phyloP scores from a whole-genome alignment of 2,797 vertebrate genomes.

The Gymnodraco acuticeps region DNA sequence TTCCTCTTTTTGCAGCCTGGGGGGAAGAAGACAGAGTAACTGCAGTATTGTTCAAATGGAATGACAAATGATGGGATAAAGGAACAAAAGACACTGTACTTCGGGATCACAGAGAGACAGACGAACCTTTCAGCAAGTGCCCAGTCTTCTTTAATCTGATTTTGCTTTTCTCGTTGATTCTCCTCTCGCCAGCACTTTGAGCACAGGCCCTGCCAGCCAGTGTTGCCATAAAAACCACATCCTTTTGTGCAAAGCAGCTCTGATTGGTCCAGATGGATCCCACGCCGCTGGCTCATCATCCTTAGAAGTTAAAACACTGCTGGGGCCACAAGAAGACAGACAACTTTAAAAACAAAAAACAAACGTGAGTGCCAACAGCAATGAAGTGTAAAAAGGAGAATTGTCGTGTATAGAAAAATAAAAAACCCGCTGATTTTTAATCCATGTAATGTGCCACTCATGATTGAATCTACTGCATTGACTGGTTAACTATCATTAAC shows the following conservation, averaged over 20 bases:
- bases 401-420: background rate
- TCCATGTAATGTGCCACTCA: background rate
- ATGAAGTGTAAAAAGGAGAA: background rate
- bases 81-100: background rate
- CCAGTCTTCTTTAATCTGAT: slow-evolving; percentile 96
- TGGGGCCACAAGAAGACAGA: background rate
- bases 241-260: slow-evolving; percentile 96
- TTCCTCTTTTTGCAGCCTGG: slow-evolving; percentile 94
- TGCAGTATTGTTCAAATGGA: background rate
- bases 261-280: slow-evolving; percentile 95
- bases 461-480: background rate
- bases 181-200: slow-evolving; percentile 98
- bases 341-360: background rate
- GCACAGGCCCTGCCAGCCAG: slow-evolving; percentile 94
- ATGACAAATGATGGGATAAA: background rate
- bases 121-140: slow-evolving; percentile 93
- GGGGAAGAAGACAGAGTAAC: slow-evolving; percentile 4
- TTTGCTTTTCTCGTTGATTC: slow-evolving; percentile 90
- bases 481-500: background rate
- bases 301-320: slow-evolving; percentile 47
- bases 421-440: background rate
- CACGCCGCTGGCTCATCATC: slow-evolving; percentile 93
- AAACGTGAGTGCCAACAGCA: background rate
- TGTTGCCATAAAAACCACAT: slow-evolving; percentile 97
- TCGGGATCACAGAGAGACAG: background rate